Conservation (phyloP, 2,113 vertebrate genomes). For the Leucosticte australis region DNA sequence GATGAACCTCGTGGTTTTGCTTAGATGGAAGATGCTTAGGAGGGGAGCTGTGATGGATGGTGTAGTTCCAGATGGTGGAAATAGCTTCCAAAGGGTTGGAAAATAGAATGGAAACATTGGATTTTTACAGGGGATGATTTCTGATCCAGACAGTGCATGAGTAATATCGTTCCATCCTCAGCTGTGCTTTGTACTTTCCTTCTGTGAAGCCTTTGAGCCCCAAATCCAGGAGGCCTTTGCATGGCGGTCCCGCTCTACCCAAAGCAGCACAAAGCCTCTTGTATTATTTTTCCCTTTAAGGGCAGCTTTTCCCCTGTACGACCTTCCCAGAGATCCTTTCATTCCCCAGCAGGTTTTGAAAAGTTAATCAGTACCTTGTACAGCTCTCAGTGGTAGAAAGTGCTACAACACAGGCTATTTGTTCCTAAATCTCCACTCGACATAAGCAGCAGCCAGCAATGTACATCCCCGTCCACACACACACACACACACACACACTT, state of each 20-base stretch:
- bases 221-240: neutral
- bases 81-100: neutral
- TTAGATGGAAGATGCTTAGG: neutral
- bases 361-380: slow-evolving; percentile 40
- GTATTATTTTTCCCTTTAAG: neutral
- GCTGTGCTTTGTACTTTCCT: neutral
- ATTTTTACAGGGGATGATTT: neutral
- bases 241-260: accelerated
- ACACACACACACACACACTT: neutral
- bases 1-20: neutral
- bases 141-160: neutral
- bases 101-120: neutral
- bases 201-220: neutral
- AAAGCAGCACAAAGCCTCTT: neutral
- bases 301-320: neutral
- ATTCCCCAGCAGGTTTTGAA: neutral
- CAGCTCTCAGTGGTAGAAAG: neutral
- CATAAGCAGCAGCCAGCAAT: neutral
- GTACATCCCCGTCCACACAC: neutral
- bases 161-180: neutral
- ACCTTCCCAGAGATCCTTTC: neutral
- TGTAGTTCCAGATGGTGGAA: neutral
- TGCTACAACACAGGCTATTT: neutral
- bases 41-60: neutral
- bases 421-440: slow-evolving; percentile 4